A percentile compares a stretch with the other conserved stretches of the same genome.
These are phyloP conservation scores for Melangyna quadrimaculata DNA, from an alignment of 2,888 invertebrate genomes.

Conservation along the genomic window DNA sequence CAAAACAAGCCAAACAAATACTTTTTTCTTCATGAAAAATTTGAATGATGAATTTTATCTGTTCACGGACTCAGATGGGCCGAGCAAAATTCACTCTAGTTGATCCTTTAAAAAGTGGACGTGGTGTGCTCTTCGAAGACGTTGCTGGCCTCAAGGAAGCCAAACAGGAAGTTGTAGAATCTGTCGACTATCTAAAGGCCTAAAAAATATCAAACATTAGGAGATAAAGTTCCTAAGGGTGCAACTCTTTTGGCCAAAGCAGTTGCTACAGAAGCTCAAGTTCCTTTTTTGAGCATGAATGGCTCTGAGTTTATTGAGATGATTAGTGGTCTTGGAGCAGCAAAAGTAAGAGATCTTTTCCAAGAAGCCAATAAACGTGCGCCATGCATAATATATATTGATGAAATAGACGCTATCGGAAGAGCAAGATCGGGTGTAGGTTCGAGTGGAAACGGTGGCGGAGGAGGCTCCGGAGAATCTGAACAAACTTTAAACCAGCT, in stretches of 20 bases:
- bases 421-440: conserved; percentile 86
- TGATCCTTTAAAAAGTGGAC: conserved; percentile 92
- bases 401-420: conserved; percentile 99
- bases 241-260: conserved; percentile 98
- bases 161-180: conserved; percentile 98
- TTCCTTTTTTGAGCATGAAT: conserved; percentile 99
- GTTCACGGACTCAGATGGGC: conserved; percentile 87
- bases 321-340: conserved; percentile 98
- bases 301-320: conserved; percentile 99
- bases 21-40: too few relatives aligned
- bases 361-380: conserved; percentile 94
- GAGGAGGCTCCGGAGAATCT: conserved; percentile 87
- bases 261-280: conserved; percentile 96
- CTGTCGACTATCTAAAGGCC: conserved; percentile 98
- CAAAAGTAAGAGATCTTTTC: conserved; percentile 96
- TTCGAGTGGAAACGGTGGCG: conserved; percentile 76
- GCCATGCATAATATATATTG: conserved; percentile 99
- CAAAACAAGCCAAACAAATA: too few relatives aligned
- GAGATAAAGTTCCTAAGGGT: conserved; percentile 95
- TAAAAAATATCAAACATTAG: conserved; percentile 91
- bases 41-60: conserved; percentile 14
- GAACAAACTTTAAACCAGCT: conserved; percentile 99
- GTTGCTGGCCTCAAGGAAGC: conserved; percentile 95
- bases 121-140: conserved; percentile 94
- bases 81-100: conserved; percentile 95